These are phyloP conservation scores for Papilio xuthus DNA, from an alignment of 1,140 invertebrate genomes.

Conservation along the genomic window DNA sequence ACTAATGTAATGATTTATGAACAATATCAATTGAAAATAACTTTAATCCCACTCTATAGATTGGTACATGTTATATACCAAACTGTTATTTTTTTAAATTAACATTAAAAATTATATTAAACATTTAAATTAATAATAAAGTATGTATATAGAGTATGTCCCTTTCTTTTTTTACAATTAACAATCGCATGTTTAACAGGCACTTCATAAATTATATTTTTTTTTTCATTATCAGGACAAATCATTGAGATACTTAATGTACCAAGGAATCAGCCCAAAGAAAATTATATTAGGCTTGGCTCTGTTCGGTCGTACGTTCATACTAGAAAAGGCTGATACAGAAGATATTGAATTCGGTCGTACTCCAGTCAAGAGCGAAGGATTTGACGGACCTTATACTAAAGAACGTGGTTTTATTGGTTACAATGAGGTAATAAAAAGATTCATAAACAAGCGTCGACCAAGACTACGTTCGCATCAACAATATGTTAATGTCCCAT, in stretches of 20 bases:
- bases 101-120: too few species aligned
- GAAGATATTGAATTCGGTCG: slow-evolving; percentile 55
- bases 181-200: not conserved
- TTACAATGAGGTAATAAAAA: slow-evolving; percentile 89
- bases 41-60: too few species aligned
- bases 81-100: too few species aligned
- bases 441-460: not conserved
- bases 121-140: too few species aligned
- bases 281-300: slow-evolving; percentile 32
- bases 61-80: too few species aligned
- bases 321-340: slow-evolving; percentile 32
- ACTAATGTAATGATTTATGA: too few species aligned
- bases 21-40: too few species aligned
- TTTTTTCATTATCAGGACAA: slow-evolving; percentile 37
- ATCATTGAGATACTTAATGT: slow-evolving; percentile 60
- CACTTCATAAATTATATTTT: not conserved
- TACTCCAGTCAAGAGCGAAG: slow-evolving; percentile 79
- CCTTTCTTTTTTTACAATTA: too few species aligned
- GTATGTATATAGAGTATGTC: too few species aligned
- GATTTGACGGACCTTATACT: slow-evolving; percentile 89
- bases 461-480: not conserved
- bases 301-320: slow-evolving; percentile 32
- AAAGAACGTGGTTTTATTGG: slow-evolving; percentile 91
- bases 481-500: not conserved
- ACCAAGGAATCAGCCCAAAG: slow-evolving; percentile 59